Base-by-base conservation (phyloP, 2,797 vertebrate genomes). In the Peromyscus attwateri region DNA sequence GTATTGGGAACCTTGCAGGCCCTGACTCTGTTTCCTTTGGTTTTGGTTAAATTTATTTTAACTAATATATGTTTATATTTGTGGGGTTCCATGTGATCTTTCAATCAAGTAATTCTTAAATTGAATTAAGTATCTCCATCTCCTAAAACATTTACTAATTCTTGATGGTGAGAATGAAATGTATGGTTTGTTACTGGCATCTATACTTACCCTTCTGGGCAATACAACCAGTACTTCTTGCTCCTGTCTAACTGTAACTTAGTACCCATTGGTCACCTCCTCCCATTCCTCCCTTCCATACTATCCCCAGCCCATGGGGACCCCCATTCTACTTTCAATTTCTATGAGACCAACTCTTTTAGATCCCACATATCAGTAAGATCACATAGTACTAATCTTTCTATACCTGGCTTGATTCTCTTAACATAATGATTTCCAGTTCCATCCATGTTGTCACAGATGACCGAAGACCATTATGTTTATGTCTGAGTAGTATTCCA, bases 11-110 rank as follows among this genome's bases (percentile, higher is more conserved):
- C 4, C 71, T 75, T 31, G 13, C 57, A 76, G 87, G 76, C 16
- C 52, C 60, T 49, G 80, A 80, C 77, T 95, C 70, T 96, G 66
- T 55, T 87, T 93, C 71, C 11, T 70, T 88, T 60, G 68, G 62
- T 87, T 85, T 79, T 49, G 49, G 64, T 37, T 71, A 62, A 80
- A 76, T 87, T 64, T 73, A 70, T 80, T 91, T 71, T 79, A 91
- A 49, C 31, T 31, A 11, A 95, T 62, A 79, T 21, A 60, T 85
- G 23, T 52, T 37, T 34, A 12, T 46, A 87, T 52, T 91, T 91
- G 25, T 85, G 52, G 27, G 4, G 1, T 87, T 23, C 25, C 7
- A 3, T 80, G 81, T 62, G 73, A 80, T 71, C 13, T 87, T 70
- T 62, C 29, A 64, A 34, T 17, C 37, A 31, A 79, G 37, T 37